Evolutionary conservation across 2,888 invertebrate species (phyloP).

Genomic region (Charanyca ferruginea): DNA sequence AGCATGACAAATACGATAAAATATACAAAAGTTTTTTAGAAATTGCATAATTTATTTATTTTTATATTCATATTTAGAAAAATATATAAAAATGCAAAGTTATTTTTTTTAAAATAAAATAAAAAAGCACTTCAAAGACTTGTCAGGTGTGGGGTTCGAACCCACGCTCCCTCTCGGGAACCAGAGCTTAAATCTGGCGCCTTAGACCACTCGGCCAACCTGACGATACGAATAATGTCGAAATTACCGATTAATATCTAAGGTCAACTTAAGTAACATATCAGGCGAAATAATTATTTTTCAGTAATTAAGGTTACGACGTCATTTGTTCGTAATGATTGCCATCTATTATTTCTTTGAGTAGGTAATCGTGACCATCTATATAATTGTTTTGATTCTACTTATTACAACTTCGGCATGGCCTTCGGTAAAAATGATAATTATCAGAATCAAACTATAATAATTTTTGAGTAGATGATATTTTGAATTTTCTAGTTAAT

Average conservation of each 20-base stretch:
- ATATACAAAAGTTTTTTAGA: neutral
- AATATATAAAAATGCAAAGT: neutral
- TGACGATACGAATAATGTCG: constrained; percentile 79
- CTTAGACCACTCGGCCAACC: constrained; percentile 96
- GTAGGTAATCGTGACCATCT: neutral
- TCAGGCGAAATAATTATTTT: neutral
- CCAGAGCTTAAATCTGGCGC: constrained; percentile 96
- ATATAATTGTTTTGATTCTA: neutral
- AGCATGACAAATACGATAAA: neutral
- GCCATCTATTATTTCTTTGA: neutral
- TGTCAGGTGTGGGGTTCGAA: constrained; percentile 96
- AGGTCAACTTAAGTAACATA: constrained; percentile 12
- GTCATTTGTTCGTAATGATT: neutral
- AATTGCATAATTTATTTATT: neutral
- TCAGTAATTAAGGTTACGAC: neutral
- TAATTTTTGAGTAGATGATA: neutral
- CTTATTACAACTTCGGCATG: neutral
- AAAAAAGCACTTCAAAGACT: neutral
- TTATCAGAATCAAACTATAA: neutral
- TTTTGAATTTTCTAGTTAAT: neutral
- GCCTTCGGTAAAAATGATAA: neutral
- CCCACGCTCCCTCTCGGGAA: constrained; percentile 96
- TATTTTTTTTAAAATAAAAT: neutral
- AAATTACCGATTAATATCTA: constrained; percentile 21
- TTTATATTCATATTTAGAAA: neutral